phyloP scores from a whole-genome alignment of 2,113 vertebrate species.

The Etheostoma cragini region DNA sequence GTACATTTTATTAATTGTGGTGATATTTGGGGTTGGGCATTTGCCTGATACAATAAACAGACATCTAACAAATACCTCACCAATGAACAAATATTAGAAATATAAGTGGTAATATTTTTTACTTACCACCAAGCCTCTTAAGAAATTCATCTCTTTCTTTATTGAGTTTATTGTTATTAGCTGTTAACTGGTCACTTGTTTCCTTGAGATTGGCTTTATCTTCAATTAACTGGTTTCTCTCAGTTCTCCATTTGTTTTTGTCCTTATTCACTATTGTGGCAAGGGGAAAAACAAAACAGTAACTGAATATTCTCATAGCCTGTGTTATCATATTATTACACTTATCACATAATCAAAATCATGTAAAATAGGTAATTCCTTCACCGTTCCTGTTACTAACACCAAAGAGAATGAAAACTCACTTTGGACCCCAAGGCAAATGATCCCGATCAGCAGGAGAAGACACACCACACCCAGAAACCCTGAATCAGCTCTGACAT shows the following conservation, averaged over 20 bases:
- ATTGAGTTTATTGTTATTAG: background rate
- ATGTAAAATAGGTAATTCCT: background rate
- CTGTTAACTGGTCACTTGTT: background rate
- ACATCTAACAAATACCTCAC: background rate
- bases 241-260: background rate
- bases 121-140: conserved; percentile 19
- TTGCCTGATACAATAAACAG: background rate
- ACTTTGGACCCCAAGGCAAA: conserved; percentile 51
- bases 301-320: background rate
- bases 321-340: background rate
- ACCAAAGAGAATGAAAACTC: conserved; percentile 10
- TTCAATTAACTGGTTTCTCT: background rate
- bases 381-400: background rate
- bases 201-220: background rate
- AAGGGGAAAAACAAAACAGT: conserved; percentile 17
- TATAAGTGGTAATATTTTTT: background rate
- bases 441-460: conserved; percentile 47
- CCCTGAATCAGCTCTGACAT: background rate
- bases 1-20: background rate
- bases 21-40: background rate
- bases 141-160: background rate
- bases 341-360: background rate
- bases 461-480: conserved; percentile 32
- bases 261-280: conserved; percentile 27
- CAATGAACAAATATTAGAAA: background rate